These are phyloP conservation scores for Solea senegalensis DNA, from an alignment of 2,113 vertebrate genomes.

Conservation along the genomic window DNA sequence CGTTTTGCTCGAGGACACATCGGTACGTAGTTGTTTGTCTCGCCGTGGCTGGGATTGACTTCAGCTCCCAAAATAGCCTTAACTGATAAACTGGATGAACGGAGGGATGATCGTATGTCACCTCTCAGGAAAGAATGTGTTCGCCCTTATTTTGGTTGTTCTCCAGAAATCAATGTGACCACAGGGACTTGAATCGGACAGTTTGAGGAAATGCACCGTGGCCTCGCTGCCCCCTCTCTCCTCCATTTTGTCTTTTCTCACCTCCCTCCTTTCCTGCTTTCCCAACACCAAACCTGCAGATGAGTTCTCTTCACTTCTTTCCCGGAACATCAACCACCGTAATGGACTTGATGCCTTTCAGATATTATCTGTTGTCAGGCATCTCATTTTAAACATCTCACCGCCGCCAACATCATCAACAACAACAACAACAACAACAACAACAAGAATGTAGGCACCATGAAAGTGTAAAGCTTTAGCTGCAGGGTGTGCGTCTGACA, in stretches of 20 bases:
- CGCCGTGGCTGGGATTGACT: too few relatives aligned
- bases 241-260: conserved; percentile 13
- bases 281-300: background rate
- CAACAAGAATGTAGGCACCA: background rate
- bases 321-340: conserved; percentile 55
- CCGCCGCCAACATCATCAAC: background rate
- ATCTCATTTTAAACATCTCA: conserved; percentile 60
- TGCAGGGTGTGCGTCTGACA: conserved; percentile 1
- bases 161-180: conserved; percentile 30
- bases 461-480: conserved; percentile 15
- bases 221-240: conserved; percentile 11
- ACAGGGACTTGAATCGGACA: background rate
- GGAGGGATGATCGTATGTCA: background rate
- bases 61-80: too few relatives aligned
- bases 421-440: conserved; percentile 3
- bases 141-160: background rate
- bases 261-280: background rate
- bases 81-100: too few relatives aligned
- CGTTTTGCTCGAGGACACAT: too few relatives aligned
- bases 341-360: conserved; percentile 67
- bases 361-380: conserved; percentile 70
- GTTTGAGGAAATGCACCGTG: conserved; percentile 22
- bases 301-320: conserved; percentile 23
- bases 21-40: too few relatives aligned
- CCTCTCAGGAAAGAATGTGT: background rate